A percentile compares a stretch with the other conserved stretches of the same genome.
These are phyloP conservation scores for Hydroisotoma schaefferi DNA, from an alignment of 2,888 invertebrate genomes.

Conservation along the genomic window DNA sequence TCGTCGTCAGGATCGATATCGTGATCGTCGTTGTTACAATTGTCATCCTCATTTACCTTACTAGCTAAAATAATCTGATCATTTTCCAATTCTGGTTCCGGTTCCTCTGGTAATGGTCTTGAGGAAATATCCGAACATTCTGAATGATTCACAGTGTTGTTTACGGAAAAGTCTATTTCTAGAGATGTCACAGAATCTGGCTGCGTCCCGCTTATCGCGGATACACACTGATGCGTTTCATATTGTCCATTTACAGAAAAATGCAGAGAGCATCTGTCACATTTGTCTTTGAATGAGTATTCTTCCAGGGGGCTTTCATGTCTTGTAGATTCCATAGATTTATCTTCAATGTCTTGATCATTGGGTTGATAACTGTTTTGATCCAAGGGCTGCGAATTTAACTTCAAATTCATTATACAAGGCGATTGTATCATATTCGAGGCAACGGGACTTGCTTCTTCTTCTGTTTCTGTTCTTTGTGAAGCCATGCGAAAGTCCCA, in stretches of 20 bases:
- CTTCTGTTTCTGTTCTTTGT: not conserved
- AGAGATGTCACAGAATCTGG: not conserved
- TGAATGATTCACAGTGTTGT: no score
- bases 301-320: not conserved
- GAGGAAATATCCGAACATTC: no score
- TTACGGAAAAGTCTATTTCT: not conserved
- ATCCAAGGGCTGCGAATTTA: not conserved
- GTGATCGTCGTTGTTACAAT: not conserved
- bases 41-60: not conserved
- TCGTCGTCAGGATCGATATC: not conserved
- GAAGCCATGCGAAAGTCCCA: slow-evolving; percentile 9
- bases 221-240: not conserved
- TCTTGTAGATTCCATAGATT: not conserved
- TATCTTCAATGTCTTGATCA: not conserved
- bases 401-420: slow-evolving; percentile 13
- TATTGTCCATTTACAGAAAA: not conserved
- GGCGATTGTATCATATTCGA: not conserved
- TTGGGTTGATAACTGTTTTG: not conserved
- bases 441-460: not conserved
- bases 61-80: no score
- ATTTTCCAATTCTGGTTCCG: no score
- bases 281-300: not conserved
- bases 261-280: not conserved
- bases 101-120: no score
- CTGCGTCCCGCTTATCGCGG: not conserved